Evolutionary conservation across 2,888 invertebrate species (phyloP), one percentile per base, ranked within the genome.

Genomic region (Crocallis elinguaria): DNA sequence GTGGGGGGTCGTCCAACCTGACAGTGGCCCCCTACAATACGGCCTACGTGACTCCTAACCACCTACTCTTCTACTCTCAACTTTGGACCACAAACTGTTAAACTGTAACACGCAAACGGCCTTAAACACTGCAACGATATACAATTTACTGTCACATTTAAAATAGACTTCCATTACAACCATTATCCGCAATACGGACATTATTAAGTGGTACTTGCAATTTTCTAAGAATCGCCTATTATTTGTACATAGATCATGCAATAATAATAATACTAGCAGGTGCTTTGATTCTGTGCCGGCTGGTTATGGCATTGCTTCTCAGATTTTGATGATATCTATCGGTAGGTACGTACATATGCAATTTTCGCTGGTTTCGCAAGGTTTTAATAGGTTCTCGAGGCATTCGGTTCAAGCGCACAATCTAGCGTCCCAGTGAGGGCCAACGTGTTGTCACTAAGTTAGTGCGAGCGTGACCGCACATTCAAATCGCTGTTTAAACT

Each of bases 1-100:
- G 53, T 81, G 89, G 87, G 89, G 80, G 90, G 88, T 88, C 88
- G 77, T 21, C 33, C 13, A 37, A 14, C 30, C 35, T 41, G 30
- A 67, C 74, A 72, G 71, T 12, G 46, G 52, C 37, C 52, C 41
- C 46, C 39, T 30, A 23, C 27, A 17, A 14, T 32, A 77, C 69
- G 66, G 69, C 63, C 63, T 64, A 63, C 65, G 61, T 62, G 64
- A 64, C 55, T 48, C 38, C 43, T 11, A 27, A 13, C 25, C 14
- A 12, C 5, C 32, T 21, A 23, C 16, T 25, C 25, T 30, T 4
- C 19, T 41, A 42, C 19, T 19, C 13, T 12, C 12, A 35, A 35
- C 44, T 25, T 17, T 16, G 27, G 17, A 32, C 32, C 46, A 46
- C 32, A 30, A 2, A 9, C 23, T n/a, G 13, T 50, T 54, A 61